phyloP scores from a whole-genome alignment of 2,797 vertebrate genomes.

The Poecilia wingei region DNA sequence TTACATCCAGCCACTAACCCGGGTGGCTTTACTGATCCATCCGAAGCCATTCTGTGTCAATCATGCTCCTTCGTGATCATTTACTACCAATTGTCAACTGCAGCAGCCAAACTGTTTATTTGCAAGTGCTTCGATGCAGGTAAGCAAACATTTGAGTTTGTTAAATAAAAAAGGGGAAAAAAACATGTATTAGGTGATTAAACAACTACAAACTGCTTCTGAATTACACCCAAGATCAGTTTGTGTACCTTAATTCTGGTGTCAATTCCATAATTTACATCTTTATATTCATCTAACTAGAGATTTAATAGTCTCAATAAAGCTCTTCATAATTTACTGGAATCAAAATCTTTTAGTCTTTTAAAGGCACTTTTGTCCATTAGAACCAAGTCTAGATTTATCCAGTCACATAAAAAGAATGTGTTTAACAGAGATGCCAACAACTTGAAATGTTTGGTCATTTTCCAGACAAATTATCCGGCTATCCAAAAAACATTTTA shows the following conservation, averaged over 20 bases:
- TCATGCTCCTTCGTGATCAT: constrained; percentile 17
- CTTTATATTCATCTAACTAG: neutral
- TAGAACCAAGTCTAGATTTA: neutral
- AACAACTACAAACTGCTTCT: neutral
- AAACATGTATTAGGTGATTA: neutral
- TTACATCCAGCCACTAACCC: constrained; percentile 64
- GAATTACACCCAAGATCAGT: neutral
- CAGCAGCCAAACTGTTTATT: neutral
- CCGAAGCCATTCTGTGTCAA: constrained; percentile 25
- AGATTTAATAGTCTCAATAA: neutral
- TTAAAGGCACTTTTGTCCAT: neutral
- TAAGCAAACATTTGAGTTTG: neutral
- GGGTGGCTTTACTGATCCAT: constrained; percentile 48
- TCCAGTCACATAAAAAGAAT: neutral
- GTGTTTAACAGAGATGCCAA: neutral
- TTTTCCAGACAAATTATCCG: constrained; percentile 9
- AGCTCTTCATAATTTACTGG: neutral
- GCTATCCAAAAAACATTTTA: neutral
- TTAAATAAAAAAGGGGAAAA: neutral
- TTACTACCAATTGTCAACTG: constrained; percentile 27
- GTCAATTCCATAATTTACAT: neutral
- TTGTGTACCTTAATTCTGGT: neutral
- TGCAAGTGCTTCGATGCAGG: neutral
- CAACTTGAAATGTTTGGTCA: constrained; percentile 4
- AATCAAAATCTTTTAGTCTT: neutral